A percentile compares a stretch with the other conserved stretches of the same genome.
Evolutionary conservation across 1,140 invertebrate species (phyloP).

Genomic region (Drosophila erecta): DNA sequence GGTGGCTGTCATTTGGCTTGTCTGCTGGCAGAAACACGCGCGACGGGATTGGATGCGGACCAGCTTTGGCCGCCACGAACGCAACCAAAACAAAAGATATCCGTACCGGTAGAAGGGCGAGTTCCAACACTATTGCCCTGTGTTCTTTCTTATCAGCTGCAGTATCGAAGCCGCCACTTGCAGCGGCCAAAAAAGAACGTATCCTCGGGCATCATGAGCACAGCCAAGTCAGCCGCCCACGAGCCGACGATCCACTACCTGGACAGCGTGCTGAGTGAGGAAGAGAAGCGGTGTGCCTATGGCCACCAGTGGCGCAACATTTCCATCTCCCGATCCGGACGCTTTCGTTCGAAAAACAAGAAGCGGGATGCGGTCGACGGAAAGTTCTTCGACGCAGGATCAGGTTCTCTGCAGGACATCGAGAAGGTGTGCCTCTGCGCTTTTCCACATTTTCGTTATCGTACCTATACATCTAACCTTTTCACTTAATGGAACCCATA

Average conservation of each 20-base stretch:
- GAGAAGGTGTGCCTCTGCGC: conserved; percentile 59
- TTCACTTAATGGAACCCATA: no score
- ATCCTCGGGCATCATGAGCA: conserved; percentile 31
- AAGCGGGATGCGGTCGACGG: conserved; percentile 81
- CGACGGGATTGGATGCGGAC: conserved; percentile 10
- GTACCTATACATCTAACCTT: background rate
- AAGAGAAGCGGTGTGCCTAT: conserved; percentile 80
- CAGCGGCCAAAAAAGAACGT: conserved; percentile 6
- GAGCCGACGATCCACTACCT: conserved; percentile 79
- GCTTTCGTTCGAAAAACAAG: conserved; percentile 81
- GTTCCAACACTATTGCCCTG: conserved; percentile 28
- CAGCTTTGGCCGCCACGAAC: conserved; percentile 1
- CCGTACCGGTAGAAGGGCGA: conserved; percentile 15
- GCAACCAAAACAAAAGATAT: conserved; percentile 28
- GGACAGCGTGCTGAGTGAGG: conserved; percentile 80
- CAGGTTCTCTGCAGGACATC: conserved; percentile 49
- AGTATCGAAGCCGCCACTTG: conserved; percentile 11
- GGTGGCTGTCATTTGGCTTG: conserved; percentile 35
- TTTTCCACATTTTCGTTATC: conserved; percentile 8
- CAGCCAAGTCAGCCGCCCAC: conserved; percentile 75
- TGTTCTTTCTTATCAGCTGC: conserved; percentile 22
- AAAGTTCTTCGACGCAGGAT: conserved; percentile 69
- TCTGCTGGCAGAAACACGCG: conserved; percentile 58
- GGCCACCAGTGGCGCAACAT: conserved; percentile 82
- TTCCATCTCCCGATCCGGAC: conserved; percentile 80